These are phyloP conservation scores for Drosophila insularis DNA, from an alignment of 1,140 invertebrate species.

Conservation along the genomic window DNA sequence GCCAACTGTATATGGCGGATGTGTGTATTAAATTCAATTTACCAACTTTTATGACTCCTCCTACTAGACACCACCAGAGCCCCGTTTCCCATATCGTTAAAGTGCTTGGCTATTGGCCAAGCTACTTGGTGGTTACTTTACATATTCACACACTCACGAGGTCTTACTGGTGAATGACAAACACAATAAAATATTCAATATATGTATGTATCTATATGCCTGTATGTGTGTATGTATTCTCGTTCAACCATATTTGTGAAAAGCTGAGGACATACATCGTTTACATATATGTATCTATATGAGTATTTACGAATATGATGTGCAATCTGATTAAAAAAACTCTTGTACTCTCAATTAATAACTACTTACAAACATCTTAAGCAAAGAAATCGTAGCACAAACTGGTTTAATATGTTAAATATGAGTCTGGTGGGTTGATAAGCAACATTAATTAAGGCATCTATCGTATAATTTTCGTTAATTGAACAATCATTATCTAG, in stretches of 20 bases:
- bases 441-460: background rate
- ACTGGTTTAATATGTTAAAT: background rate
- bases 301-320: background rate
- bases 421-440: background rate
- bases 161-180: slow-evolving; percentile 3
- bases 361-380: background rate
- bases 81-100: background rate
- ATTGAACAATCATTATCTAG: background rate
- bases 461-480: background rate
- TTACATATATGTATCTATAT: background rate
- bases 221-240: background rate
- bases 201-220: background rate
- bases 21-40: slow-evolving; percentile 7
- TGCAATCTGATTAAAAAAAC: background rate
- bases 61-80: background rate
- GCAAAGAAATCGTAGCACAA: background rate
- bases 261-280: background rate
- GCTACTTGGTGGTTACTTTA: slow-evolving; percentile 1
- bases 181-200: background rate
- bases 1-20: background rate
- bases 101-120: background rate
- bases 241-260: slow-evolving; percentile 4
- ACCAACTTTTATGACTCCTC: slow-evolving; percentile 6
- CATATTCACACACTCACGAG: slow-evolving; percentile 2
- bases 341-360: background rate